Percentiles rank a stretch among this genome's conserved stretches.
Conservation (phyloP, 1,140 invertebrate genomes). For the Drosophila micromelanica region DNA sequence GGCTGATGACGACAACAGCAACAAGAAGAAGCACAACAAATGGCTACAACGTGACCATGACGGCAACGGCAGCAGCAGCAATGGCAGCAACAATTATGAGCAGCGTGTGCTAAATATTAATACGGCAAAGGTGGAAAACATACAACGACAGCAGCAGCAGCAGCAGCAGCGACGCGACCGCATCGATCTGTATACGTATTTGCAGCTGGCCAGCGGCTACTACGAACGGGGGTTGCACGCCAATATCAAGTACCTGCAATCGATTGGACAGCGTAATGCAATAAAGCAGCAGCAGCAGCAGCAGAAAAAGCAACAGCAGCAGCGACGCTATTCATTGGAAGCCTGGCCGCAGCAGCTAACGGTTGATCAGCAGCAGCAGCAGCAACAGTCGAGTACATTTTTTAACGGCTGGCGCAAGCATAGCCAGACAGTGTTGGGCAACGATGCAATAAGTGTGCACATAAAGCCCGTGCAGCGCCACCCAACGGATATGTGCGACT, state of each 20-base stretch:
- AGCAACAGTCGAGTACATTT: constrained; percentile 45
- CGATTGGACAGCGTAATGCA: constrained; percentile 67
- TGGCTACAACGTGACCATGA: constrained; percentile 11
- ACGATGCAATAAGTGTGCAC: constrained; percentile 34
- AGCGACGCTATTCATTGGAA: constrained; percentile 23
- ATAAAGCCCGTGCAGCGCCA: constrained; percentile 20
- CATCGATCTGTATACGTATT: constrained; percentile 61
- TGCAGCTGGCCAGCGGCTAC: constrained; percentile 75
- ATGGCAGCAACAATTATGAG: constrained; percentile 44
- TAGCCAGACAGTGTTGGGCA: constrained; percentile 11
- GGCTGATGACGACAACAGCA: constrained; percentile 3
- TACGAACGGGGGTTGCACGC: constrained; percentile 71
- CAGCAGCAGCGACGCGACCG: constrained; percentile 12
- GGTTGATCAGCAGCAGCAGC: constrained; percentile 20
- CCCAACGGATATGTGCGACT: constrained; percentile 53
- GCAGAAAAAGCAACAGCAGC: constrained; percentile 17
- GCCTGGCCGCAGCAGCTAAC: constrained; percentile 26
- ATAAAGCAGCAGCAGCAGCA: constrained; percentile 33
- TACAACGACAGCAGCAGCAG: constrained; percentile 30
- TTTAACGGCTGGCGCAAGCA: constrained; percentile 49
- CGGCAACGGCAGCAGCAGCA: constrained; percentile 35
- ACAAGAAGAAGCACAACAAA: constrained; percentile 18
- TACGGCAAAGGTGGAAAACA: constrained; percentile 50
- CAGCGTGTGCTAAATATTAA: constrained; percentile 66
- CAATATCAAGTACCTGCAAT: constrained; percentile 77